A percentile compares a stretch with the other conserved stretches of the same genome.
These are phyloP conservation scores for Luscinia megarhynchos DNA, from an alignment of 2,797 vertebrate genomes.

Conservation along the genomic window DNA sequence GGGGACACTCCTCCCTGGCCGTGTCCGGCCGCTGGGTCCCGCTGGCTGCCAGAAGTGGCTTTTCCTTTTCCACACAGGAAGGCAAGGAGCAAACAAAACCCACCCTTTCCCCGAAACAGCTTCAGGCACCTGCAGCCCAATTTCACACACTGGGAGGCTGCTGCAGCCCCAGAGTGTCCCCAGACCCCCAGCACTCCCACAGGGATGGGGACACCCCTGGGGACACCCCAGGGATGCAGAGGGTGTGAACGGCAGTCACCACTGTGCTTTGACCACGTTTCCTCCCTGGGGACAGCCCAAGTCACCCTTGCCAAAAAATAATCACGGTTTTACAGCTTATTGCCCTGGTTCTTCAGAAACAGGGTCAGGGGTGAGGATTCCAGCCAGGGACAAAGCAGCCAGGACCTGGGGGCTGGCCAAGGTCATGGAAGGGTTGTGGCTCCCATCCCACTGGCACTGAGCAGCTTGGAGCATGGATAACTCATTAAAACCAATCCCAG, in stretches of 20 bases:
- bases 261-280: accelerated
- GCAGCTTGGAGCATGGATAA: not conserved
- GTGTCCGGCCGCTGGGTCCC: not conserved
- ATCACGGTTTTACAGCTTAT: not conserved
- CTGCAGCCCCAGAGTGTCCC: not conserved
- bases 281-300: accelerated
- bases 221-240: not conserved
- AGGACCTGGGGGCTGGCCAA: not conserved
- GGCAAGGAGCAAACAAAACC: not conserved
- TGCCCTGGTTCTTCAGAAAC: not conserved
- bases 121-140: not conserved
- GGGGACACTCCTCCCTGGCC: not conserved
- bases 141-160: not conserved
- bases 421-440: not conserved
- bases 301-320: not conserved
- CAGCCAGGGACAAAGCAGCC: not conserved
- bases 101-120: not conserved
- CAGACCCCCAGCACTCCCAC: accelerated
- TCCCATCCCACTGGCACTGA: not conserved
- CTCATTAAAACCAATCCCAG: not conserved
- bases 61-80: conserved; percentile 31
- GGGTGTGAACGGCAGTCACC: not conserved
- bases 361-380: not conserved
- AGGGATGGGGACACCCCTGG: not conserved
- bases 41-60: not conserved